Evolutionary conservation across 2,888 invertebrate species (phyloP), one percentile per base, ranked within the genome.

Genomic region (Lordiphosa andalusiaca): DNA sequence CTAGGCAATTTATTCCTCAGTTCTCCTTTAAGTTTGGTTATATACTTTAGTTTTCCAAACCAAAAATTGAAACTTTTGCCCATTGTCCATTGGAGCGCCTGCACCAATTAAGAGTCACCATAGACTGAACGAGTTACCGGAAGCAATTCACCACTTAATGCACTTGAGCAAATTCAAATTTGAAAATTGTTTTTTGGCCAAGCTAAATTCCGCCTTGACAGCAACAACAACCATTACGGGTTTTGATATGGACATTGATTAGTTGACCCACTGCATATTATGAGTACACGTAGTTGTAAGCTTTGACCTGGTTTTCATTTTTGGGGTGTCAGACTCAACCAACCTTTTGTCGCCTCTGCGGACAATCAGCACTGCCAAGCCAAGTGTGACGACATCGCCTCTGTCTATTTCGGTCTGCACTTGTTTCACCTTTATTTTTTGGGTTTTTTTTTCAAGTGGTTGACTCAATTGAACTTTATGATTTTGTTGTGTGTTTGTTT

Each of bases 81-180:
- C 30, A 30, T 30, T 10, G 68, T 52, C 58, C 64, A 68, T 51
- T 58, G 68, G 68, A 51, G 49, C 39, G 38, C 51, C 44, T 55
- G 48, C 62, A 49, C 33, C 62, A 53, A 53, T 65, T 56, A 65
- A 56, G 65, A 62, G 35, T 50, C 42, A 40, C 19, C 19, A 30
- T 30, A 23, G 36, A 44, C 35, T 25, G 51, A 30, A 41, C 46
- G 52, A 54, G 74, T 66, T 77, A 80, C 77, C 81, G 78, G 78
- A 78, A 78, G 78, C 74, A 72, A 78, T 72, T 76, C 71, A 52
- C 63, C 76, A 71, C 64, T 71, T 73, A 76, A 75, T 75, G 63
- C 69, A 73, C 64, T 73, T 73, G 62, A 72, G 67, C 53, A 50
- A 53, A 76, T 75, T 67, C 64, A 61, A 67, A 65, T 71, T 69